phyloP scores from a whole-genome alignment of 2,888 invertebrate genomes.

The Scotopteryx bipunctaria region DNA sequence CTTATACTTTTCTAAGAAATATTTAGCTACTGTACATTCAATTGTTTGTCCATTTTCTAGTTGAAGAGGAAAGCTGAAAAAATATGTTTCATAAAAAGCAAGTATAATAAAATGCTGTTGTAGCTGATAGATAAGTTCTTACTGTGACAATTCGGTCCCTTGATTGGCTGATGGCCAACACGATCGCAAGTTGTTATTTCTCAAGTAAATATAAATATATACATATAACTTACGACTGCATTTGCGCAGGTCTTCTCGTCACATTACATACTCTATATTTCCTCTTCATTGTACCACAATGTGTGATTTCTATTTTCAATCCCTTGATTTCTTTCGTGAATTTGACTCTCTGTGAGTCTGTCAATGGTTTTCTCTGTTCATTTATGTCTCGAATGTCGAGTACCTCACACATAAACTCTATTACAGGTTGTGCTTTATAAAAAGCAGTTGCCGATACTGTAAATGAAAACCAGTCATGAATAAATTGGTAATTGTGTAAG shows the following conservation, averaged over 20 bases:
- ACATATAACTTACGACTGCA: conserved; percentile 95
- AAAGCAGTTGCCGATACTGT: conserved; percentile 99
- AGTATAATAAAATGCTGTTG: background rate
- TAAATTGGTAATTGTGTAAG: too few species aligned
- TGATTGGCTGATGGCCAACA: background rate
- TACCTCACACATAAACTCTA: conserved; percentile 99
- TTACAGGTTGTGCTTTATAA: conserved; percentile 99
- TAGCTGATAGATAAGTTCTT: background rate
- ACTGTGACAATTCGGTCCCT: background rate
- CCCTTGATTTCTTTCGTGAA: conserved; percentile 99
- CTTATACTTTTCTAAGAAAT: conserved; percentile 99
- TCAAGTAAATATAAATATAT: too few species aligned
- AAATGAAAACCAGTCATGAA: too few species aligned
- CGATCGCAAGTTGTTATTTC: background rate
- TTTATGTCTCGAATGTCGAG: conserved; percentile 97
- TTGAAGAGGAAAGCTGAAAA: conserved; percentile 92
- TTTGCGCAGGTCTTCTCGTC: conserved; percentile 98
- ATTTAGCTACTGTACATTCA: conserved; percentile 99
- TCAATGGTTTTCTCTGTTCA: conserved; percentile 97
- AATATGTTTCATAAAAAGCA: background rate
- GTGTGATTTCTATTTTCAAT: conserved; percentile 99
- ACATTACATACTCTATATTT: conserved; percentile 99
- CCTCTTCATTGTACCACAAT: conserved; percentile 99
- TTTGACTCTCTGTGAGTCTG: conserved; percentile 99
- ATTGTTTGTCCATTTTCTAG: conserved; percentile 99